These are phyloP conservation scores for Neoniphon sammara DNA, from an alignment of 2,797 vertebrate genomes.

Conservation along the genomic window DNA sequence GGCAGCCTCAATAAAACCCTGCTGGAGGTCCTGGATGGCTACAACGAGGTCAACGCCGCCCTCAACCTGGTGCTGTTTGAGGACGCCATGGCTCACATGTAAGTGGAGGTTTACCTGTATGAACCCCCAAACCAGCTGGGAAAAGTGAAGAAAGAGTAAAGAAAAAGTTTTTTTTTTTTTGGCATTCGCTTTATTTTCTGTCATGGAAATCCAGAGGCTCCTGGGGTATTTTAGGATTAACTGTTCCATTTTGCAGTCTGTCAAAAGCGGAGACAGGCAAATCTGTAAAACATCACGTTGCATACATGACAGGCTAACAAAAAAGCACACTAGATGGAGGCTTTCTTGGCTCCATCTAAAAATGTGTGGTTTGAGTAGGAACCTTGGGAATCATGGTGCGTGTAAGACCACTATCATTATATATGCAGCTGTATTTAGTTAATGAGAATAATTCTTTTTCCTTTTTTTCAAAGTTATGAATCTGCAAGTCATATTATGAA, in stretches of 20 bases:
- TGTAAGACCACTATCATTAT: too few species aligned
- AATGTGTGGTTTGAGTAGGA: too few species aligned
- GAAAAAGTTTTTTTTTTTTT: conserved; percentile 12
- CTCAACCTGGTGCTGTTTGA: conserved; percentile 94
- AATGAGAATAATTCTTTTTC: too few species aligned
- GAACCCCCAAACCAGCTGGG: background rate
- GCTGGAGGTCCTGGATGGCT: conserved; percentile 87
- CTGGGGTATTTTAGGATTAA: conserved; percentile 46
- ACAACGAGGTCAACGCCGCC: conserved; percentile 92
- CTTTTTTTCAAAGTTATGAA: too few species aligned
- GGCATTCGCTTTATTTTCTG: conserved; percentile 45
- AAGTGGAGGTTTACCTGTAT: conserved; percentile 69
- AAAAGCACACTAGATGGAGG: background rate
- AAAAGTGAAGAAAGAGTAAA: background rate
- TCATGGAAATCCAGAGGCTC: conserved; percentile 34
- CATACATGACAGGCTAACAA: background rate
- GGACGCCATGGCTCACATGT: conserved; percentile 95
- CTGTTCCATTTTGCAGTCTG: conserved; percentile 49
- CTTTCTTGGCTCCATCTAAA: conserved; percentile 10
- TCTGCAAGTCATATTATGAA: too few species aligned
- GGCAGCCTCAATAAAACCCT: conserved; percentile 86
- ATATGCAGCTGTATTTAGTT: too few species aligned
- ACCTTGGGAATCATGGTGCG: too few species aligned
- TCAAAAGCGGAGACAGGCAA: conserved; percentile 39
- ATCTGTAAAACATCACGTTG: conserved; percentile 26